Percentiles rank a stretch among this genome's conserved stretches.
phyloP scores from a whole-genome alignment of 2,888 invertebrate species.

The Temnothorax unifasciatus region DNA sequence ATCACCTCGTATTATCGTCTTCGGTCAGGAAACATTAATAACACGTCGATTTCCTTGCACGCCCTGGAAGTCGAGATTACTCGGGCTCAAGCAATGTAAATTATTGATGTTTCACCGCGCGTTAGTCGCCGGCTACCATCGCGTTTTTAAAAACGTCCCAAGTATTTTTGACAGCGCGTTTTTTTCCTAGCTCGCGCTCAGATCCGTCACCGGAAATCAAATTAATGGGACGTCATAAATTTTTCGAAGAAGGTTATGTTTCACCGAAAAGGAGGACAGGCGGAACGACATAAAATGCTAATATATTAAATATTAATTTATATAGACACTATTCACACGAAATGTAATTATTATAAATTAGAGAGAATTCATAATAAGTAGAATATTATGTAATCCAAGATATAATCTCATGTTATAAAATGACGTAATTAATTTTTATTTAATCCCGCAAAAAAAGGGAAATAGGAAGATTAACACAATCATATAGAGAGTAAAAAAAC shows the following conservation, averaged over 20 bases:
- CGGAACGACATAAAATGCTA: neutral
- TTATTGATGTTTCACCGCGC: neutral
- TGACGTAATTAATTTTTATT: neutral
- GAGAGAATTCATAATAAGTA: neutral
- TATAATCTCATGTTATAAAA: neutral
- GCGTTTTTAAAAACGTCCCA: conserved; percentile 19
- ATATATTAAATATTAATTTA: conserved; percentile 4
- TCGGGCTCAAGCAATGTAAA: neutral
- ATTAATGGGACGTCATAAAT: neutral
- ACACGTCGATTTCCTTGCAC: conserved; percentile 41
- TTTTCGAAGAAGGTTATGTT: neutral
- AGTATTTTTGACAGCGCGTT: conserved; percentile 28
- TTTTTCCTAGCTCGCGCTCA: conserved; percentile 15
- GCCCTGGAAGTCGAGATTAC: conserved; percentile 16
- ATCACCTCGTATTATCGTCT: conserved; percentile 37
- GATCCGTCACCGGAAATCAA: neutral
- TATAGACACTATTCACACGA: neutral
- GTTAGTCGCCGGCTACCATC: neutral
- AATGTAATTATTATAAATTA: neutral
- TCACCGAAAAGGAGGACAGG: neutral
- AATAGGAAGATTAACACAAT: neutral
- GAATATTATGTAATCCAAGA: neutral
- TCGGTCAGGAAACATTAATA: conserved; percentile 44
- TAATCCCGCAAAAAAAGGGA: neutral
- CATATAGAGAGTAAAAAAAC: neutral